A percentile compares a stretch with the other conserved stretches of the same genome.
Evolutionary conservation across 53 echinoderm and acorn worm species (phyloP).

Genomic region (Echinarachnius parma): DNA sequence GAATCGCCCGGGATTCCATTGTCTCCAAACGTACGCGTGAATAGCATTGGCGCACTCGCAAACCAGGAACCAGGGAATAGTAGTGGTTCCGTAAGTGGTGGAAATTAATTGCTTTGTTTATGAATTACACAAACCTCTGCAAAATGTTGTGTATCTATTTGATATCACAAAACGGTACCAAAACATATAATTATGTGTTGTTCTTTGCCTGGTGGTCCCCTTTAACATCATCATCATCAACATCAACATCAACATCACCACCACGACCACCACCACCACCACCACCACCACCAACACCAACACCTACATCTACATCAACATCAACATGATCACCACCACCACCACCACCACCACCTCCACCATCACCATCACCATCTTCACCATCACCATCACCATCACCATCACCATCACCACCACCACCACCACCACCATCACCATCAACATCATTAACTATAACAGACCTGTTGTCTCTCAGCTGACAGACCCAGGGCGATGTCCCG

Average conservation of each 20-base stretch:
- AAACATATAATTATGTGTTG: no score
- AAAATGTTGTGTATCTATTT: no score
- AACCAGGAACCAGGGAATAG: no score
- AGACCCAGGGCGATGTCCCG: conserved; percentile 79
- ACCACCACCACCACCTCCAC: conserved; percentile 1
- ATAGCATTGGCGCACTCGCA: no score
- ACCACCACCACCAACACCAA: not conserved
- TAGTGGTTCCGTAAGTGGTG: no score
- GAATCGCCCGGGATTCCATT: no score
- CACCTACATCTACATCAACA: not conserved
- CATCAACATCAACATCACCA: not conserved
- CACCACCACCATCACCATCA: not conserved
- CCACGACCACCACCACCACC: not conserved
- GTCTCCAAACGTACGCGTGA: no score
- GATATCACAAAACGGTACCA: no score
- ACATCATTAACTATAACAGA: conserved; percentile 19
- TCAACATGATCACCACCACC: not conserved
- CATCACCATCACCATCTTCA: not conserved
- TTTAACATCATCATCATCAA: conserved; percentile 8
- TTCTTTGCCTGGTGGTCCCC: no score
- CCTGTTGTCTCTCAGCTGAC: conserved; percentile 63
- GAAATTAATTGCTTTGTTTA: no score
- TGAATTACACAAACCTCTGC: no score
- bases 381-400: not conserved
- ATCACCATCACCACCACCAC: not conserved